Conservation (phyloP, 2,888 invertebrate species). For the Hirtodrosophila confusa region DNA sequence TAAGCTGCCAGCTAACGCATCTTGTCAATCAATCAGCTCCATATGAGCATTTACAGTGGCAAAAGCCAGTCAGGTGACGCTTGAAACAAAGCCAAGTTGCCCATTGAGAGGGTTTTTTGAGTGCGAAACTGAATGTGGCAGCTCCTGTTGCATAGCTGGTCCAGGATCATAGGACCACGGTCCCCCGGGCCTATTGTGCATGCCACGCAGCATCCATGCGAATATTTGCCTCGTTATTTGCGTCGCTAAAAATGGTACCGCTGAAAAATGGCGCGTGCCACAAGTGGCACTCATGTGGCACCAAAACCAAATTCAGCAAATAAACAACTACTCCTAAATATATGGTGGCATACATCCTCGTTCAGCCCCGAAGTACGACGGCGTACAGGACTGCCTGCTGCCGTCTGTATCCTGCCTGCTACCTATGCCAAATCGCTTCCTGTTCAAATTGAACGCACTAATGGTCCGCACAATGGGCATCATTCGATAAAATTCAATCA, state of each 20-base stretch:
- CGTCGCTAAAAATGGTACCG: constrained; percentile 23
- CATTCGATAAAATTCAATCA: constrained; percentile 7
- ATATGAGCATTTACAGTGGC: not conserved
- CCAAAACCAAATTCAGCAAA: constrained; percentile 38
- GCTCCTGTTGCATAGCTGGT: too few relatives aligned
- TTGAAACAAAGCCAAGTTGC: constrained; percentile 34
- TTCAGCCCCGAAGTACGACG: too few relatives aligned
- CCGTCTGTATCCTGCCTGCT: not conserved
- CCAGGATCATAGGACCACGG: too few relatives aligned
- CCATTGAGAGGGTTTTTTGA: constrained; percentile 34
- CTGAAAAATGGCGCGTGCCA: constrained; percentile 64
- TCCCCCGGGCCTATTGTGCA: constrained; percentile 1
- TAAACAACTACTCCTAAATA: constrained; percentile 43
- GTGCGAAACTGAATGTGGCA: not conserved
- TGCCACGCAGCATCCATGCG: constrained; percentile 12
- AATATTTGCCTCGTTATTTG: constrained; percentile 65
- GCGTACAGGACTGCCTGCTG: too few relatives aligned
- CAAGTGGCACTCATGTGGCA: constrained; percentile 59
- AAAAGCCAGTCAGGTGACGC: constrained; percentile 25
- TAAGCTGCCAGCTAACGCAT: constrained; percentile 54
- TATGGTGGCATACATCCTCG: constrained; percentile 20
- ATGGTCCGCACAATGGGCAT: constrained; percentile 32
- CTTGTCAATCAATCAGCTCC: constrained; percentile 66
- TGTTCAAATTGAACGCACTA: constrained; percentile 40
- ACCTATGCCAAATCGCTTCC: constrained; percentile 22